Evolutionary conservation across 2,113 vertebrate species (phyloP).

Genomic region (Tragulus kanchil): DNA sequence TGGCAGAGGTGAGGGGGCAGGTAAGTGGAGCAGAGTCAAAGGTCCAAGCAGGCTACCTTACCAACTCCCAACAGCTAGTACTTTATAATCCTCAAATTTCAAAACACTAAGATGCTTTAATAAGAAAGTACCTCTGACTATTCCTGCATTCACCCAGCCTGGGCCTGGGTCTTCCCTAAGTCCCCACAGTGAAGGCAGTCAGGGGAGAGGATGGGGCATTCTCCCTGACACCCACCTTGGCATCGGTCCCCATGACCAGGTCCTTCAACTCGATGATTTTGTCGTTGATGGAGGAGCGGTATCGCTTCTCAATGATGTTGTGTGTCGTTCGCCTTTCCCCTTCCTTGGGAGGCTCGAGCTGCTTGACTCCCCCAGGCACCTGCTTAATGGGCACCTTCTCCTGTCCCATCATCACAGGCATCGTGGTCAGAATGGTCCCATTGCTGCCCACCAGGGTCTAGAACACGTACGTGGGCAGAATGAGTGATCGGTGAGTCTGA

Average conservation of each 20-base stretch:
- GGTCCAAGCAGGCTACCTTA: background rate
- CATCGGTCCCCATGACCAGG: slow-evolving; percentile 97
- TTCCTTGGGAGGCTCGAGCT: slow-evolving; percentile 94
- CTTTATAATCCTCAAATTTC: background rate
- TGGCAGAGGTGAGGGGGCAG: background rate
- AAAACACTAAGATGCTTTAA: background rate
- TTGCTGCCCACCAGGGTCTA: slow-evolving; percentile 96
- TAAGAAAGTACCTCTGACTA: background rate
- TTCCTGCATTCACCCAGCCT: background rate
- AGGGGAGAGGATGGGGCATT: too few species aligned
- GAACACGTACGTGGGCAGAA: background rate
- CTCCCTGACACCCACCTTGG: slow-evolving; percentile 91
- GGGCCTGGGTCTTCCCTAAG: background rate
- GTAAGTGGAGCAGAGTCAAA: background rate
- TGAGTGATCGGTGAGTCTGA: background rate
- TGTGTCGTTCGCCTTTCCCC: slow-evolving; percentile 98
- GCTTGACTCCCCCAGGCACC: slow-evolving; percentile 88
- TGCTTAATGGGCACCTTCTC: slow-evolving; percentile 99
- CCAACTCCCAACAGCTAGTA: background rate
- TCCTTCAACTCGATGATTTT: slow-evolving; percentile 98
- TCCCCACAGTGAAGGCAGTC: background rate
- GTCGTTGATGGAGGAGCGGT: slow-evolving; percentile 98
- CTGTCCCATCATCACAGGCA: slow-evolving; percentile 97
- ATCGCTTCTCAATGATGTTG: slow-evolving; percentile 99
- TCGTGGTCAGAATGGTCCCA: slow-evolving; percentile 96